Evolutionary conservation across 2,113 vertebrate genomes (phyloP), one percentile per base, ranked within the genome.

Genomic region (Athene cunicularia): DNA sequence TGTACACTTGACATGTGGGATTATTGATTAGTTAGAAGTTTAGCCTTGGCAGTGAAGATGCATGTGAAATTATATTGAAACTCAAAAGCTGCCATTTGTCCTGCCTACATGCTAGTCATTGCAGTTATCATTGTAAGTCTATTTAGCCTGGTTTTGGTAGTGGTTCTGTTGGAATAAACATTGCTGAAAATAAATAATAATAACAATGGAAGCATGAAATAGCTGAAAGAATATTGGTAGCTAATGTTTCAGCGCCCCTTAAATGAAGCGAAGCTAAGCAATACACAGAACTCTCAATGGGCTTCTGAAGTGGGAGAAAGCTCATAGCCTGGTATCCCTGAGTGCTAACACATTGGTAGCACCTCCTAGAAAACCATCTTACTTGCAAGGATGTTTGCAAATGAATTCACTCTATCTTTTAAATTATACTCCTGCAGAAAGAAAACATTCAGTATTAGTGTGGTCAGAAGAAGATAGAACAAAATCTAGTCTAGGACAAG

Each of bases 21-120:
- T 96, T 96, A 95, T 90, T 92, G 80, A 75, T 97, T 97, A 96
- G 97, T 97, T 97, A 95, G 59, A 92, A 96, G 62, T 96, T 98
- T 95, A 96, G 83, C 88, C 77, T 97, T 97, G 92, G 93, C 81
- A 97, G 33, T 58, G 39, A 88, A 93, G 58, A 92, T 88, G 80
- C 52, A 95, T 95, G 85, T 86, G 23, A 97, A 98, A 96, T 95
- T 64, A 95, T 85, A 92, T 37, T 94, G 62, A 97, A 95, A 96
- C 86, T 93, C 83, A 92, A 97, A 89, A 85, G 62, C 72, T 96
- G 71, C 32, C 62, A 94, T 95, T 97, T 93, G 53, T 92, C 79
- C 67, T 96, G 87, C 58, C 80, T 77, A 62, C 86, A 60, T 92
- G 88, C 80, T 86, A 91, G 33, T 94, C 49, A 37, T 63, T 81